Evolutionary conservation across 1,140 invertebrate species (phyloP), one percentile per base, ranked within the genome.

Genomic region (Drosophila ficusphila): DNA sequence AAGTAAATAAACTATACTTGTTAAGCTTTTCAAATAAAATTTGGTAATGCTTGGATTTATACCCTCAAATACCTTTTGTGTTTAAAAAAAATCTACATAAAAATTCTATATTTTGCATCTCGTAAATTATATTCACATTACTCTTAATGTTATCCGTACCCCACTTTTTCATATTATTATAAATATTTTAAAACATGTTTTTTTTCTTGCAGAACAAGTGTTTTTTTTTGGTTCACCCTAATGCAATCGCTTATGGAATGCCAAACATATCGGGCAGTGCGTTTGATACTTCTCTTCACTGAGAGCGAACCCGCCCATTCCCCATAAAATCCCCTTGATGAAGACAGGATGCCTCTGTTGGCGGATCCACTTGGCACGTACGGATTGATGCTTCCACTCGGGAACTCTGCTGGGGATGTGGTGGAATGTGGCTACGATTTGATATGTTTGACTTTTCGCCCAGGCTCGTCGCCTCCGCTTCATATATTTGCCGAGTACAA

Each of bases 361-460:
- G 19, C 31, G 21, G 23, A 44, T 42, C 54, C 71, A 44, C 33
- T 53, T 49, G 53, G 57, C 79, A 83, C 78, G 78, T 82, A 51
- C 74, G 18, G 41, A 33, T 39, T 36, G 29, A 44, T 58, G 56
- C 41, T 46, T 33, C 42, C 67, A 51, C 52, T 48, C 12, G 60
- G 47, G 60, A 81, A 56, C 58, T 52, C 41, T 71, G 47, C 33
- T 41, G 27, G 39, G 61, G 18, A 21, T n/a, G 21, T 7, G 34
- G 1, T 16, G 4, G n/a, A n/a, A n/a, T n/a, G 71, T 60, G 42
- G 16, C 29, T 72, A 27, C 25, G 25, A 62, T 62, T 47, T 73
- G 68, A 73, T 56, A 78, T 67, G 62, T 71, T 75, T 78, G 48
- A 67, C 75, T 65, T 85, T 60, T 53, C 7, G 56, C 31, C 29